A percentile compares a stretch with the other conserved stretches of the same genome.
Conservation (phyloP, 2,113 vertebrate genomes). For the Sula dactylatra region DNA sequence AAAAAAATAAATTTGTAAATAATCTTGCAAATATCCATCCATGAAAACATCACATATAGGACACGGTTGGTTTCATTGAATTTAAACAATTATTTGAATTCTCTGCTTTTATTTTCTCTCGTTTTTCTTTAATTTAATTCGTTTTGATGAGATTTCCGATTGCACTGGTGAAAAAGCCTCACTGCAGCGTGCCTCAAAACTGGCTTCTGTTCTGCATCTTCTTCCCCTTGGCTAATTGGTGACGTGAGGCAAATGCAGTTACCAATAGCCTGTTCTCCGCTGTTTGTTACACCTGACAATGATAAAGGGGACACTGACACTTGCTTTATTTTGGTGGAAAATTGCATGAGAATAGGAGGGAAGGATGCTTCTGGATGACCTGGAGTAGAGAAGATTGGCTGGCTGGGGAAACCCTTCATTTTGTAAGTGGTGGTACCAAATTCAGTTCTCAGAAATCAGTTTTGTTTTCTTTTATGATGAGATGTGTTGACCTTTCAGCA, state of each 20-base stretch:
- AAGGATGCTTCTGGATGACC: background rate
- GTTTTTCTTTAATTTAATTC: slow-evolving; percentile 34
- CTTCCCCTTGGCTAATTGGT: slow-evolving; percentile 52
- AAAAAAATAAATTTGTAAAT: slow-evolving; percentile 71
- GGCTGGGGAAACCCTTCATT: background rate
- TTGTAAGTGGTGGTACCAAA: background rate
- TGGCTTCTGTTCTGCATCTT: background rate
- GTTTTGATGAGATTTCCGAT: slow-evolving; percentile 32
- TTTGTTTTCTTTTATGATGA: background rate
- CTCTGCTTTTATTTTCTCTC: slow-evolving; percentile 45
- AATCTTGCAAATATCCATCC: slow-evolving; percentile 76
- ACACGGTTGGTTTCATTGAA: slow-evolving; percentile 82
- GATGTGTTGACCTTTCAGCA: background rate
- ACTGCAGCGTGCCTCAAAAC: background rate
- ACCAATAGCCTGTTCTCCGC: slow-evolving; percentile 25
- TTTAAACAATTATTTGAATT: slow-evolving; percentile 68
- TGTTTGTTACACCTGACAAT: background rate
- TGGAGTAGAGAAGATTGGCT: background rate
- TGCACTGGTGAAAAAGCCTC: slow-evolving; percentile 59
- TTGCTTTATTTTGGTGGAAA: slow-evolving; percentile 13
- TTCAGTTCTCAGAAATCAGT: background rate
- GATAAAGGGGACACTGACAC: slow-evolving; percentile 49
- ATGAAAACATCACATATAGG: slow-evolving; percentile 84
- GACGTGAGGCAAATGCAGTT: slow-evolving; percentile 1
- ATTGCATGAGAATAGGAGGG: background rate